phyloP scores from a whole-genome alignment of 2,888 invertebrate genomes.

The Neoascia interrupta region DNA sequence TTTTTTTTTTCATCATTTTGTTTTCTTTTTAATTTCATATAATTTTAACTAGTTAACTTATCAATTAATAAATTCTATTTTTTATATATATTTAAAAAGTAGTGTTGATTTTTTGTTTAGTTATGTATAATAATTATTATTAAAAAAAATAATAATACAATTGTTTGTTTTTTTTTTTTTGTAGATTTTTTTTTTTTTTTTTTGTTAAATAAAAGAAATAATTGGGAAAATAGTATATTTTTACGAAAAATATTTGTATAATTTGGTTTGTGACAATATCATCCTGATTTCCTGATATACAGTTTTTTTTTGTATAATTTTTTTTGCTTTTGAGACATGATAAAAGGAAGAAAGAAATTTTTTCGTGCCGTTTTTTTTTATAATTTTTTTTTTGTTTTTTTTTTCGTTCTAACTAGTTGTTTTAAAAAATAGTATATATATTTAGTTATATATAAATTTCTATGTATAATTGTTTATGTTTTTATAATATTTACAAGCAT shows the following conservation, averaged over 20 bases:
- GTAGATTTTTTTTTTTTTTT: conserved; percentile 8
- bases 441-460: conserved; percentile 28
- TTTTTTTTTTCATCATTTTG: conserved; percentile 40
- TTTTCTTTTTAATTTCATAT: conserved; percentile 61
- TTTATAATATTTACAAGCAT: conserved; percentile 71
- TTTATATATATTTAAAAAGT: conserved; percentile 63
- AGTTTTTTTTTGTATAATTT: conserved; percentile 14
- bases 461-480: conserved; percentile 49
- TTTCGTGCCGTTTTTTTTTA: conserved; percentile 15
- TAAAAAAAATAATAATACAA: conserved; percentile 56
- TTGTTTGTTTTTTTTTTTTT: conserved; percentile 20
- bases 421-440: conserved; percentile 54
- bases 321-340: not conserved
- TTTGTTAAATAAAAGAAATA: conserved; percentile 45
- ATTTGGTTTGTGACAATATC: not conserved
- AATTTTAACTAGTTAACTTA: conserved; percentile 70
- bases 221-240: conserved; percentile 36
- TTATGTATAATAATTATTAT: conserved; percentile 56
- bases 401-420: conserved; percentile 57
- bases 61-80: conserved; percentile 68
- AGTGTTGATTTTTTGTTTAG: conserved; percentile 7
- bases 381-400: conserved; percentile 28
- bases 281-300: conserved; percentile 1
- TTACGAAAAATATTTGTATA: conserved; percentile 46
- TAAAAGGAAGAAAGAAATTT: conserved; percentile 9